Conservation (phyloP, 2,888 invertebrate species). For the Atherix ibis region DNA sequence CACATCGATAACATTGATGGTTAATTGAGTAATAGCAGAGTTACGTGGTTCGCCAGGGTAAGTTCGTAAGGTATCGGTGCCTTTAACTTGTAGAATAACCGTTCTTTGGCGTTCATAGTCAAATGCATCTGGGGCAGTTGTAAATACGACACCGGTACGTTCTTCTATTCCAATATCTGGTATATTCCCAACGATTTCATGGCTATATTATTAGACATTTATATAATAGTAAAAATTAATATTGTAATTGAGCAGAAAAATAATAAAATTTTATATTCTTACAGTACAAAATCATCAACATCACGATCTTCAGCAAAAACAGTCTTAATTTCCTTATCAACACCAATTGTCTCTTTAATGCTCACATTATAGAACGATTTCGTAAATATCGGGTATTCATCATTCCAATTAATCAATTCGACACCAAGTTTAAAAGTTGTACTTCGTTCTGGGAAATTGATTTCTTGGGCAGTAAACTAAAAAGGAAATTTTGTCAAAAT, state of each 20-base stretch:
- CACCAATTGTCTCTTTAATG: constrained; percentile 40
- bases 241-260: neutral
- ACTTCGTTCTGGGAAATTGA: constrained; percentile 17
- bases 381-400: constrained; percentile 49
- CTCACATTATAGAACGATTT: constrained; percentile 24
- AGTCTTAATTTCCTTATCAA: constrained; percentile 34
- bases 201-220: constrained; percentile 27
- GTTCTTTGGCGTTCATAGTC: constrained; percentile 45
- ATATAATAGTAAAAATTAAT: neutral
- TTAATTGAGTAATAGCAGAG: constrained; percentile 36
- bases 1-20: constrained; percentile 47
- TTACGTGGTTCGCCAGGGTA: constrained; percentile 16
- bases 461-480: constrained; percentile 28
- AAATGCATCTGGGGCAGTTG: constrained; percentile 38
- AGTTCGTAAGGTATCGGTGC: constrained; percentile 35
- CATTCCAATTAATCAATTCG: constrained; percentile 49
- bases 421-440: constrained; percentile 35
- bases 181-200: constrained; percentile 36
- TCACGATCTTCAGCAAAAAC: constrained; percentile 46
- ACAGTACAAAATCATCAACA: constrained; percentile 42
- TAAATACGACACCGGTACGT: constrained; percentile 39
- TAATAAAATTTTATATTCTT: constrained; percentile 17
- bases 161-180: constrained; percentile 37
- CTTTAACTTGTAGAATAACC: constrained; percentile 38
- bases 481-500: constrained; percentile 3